These are phyloP conservation scores for Andrena cerasifolii DNA, from an alignment of 1,140 invertebrate species.

Conservation along the genomic window DNA sequence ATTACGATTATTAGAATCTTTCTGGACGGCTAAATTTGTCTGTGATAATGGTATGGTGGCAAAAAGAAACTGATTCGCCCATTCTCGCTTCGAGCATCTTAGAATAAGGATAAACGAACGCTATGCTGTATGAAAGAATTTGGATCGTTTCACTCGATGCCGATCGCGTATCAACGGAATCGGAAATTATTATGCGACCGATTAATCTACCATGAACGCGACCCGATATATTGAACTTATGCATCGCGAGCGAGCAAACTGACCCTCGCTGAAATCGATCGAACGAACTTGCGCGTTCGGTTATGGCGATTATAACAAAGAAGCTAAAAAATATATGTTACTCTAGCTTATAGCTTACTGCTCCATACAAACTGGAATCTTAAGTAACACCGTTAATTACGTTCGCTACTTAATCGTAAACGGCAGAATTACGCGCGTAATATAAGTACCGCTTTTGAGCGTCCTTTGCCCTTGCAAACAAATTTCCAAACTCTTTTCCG, in stretches of 20 bases:
- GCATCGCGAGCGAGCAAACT: slow-evolving; percentile 15
- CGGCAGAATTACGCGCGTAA: slow-evolving; percentile 20
- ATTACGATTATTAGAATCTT: slow-evolving; percentile 59
- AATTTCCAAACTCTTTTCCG: slow-evolving; percentile 28
- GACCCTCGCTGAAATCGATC: slow-evolving; percentile 43
- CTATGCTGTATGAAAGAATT: slow-evolving; percentile 11
- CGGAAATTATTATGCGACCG: slow-evolving; percentile 26
- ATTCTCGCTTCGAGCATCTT: slow-evolving; percentile 43
- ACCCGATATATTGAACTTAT: slow-evolving; percentile 12
- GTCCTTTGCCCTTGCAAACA: slow-evolving; percentile 24
- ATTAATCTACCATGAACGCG: slow-evolving; percentile 27
- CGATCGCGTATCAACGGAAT: slow-evolving; percentile 11
- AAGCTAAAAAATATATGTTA: slow-evolving; percentile 63
- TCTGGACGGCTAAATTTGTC: slow-evolving; percentile 65
- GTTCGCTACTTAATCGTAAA: slow-evolving; percentile 48
- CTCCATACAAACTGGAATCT: slow-evolving; percentile 61
- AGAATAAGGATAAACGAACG: slow-evolving; percentile 37
- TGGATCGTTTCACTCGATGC: slow-evolving; percentile 22
- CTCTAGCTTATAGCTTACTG: slow-evolving; percentile 74
- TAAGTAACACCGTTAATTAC: slow-evolving; percentile 53
- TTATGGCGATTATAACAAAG: slow-evolving; percentile 49
- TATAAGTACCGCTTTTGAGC: slow-evolving; percentile 58
- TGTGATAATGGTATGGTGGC: slow-evolving; percentile 50
- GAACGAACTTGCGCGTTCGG: slow-evolving; percentile 24
- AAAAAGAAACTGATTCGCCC: slow-evolving; percentile 36